Percentiles rank a stretch among this genome's conserved stretches.
These are phyloP conservation scores for Cataglyphis rosenhaueri DNA, from an alignment of 2,888 invertebrate species.

Conservation along the genomic window DNA sequence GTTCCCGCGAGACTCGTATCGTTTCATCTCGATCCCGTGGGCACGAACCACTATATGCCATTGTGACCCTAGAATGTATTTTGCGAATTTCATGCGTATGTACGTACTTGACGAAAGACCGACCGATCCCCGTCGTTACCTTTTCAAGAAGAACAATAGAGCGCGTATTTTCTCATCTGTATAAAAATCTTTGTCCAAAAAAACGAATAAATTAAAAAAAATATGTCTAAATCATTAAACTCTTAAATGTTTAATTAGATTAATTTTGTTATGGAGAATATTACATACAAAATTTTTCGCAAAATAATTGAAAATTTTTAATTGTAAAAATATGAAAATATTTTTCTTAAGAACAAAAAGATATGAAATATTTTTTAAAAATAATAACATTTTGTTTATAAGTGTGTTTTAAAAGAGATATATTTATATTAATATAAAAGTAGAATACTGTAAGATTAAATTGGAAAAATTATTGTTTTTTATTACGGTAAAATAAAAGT, in stretches of 20 bases:
- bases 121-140: conserved; percentile 39
- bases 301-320: conserved; percentile 15
- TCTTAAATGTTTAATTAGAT: conserved; percentile 18
- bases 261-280: conserved; percentile 10
- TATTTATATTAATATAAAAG: background rate
- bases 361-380: background rate
- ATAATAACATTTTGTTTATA: background rate
- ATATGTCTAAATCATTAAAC: conserved; percentile 27
- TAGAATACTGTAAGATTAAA: background rate
- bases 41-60: conserved; percentile 53
- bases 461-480: background rate
- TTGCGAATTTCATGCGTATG: conserved; percentile 61
- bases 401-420: background rate
- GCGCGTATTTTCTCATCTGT: conserved; percentile 15
- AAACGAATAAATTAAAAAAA: conserved; percentile 7
- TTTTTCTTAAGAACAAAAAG: background rate
- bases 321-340: background rate
- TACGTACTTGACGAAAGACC: conserved; percentile 56
- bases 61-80: conserved; percentile 63
- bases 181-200: conserved; percentile 12
- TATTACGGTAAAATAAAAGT: background rate
- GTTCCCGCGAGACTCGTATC: conserved; percentile 71
- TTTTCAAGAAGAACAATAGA: conserved; percentile 14
- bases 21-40: conserved; percentile 63
- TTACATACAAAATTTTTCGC: background rate